A percentile compares a stretch with the other conserved stretches of the same genome.
Evolutionary conservation across 2,797 vertebrate species (phyloP).

Genomic region (Poecile montanus): DNA sequence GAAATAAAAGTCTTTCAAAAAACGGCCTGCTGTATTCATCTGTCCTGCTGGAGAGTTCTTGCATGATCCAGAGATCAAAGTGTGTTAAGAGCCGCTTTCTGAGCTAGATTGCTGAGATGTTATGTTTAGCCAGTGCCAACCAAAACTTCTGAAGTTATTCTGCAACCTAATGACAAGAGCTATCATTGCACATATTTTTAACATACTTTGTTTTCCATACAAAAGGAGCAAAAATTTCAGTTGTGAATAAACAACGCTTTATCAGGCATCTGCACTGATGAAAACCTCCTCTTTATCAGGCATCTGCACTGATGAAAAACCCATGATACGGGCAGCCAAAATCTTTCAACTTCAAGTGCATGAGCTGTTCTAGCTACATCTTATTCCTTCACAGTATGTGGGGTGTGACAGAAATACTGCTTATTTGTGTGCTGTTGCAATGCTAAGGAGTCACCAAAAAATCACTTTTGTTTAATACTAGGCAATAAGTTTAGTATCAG

Average conservation of each 20-base stretch:
- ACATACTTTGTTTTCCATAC: neutral
- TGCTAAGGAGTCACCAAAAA: neutral
- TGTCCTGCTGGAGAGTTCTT: neutral
- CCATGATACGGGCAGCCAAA: neutral
- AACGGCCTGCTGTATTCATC: neutral
- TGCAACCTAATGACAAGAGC: neutral
- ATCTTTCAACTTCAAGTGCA: neutral
- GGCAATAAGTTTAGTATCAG: neutral
- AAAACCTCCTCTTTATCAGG: neutral
- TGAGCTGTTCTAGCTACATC: neutral
- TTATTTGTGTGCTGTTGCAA: neutral
- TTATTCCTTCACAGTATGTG: neutral
- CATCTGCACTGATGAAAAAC: neutral
- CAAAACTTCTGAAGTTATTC: neutral
- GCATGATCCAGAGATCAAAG: neutral
- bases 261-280: neutral
- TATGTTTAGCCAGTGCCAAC: neutral
- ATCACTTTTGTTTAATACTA: neutral
- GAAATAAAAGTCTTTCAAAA: neutral
- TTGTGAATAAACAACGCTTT: neutral
- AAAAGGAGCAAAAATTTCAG: neutral
- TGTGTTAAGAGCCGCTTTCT: neutral
- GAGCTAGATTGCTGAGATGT: neutral
- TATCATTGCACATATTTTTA: neutral
- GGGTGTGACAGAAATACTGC: neutral